Evolutionary conservation across 2,797 vertebrate genomes (phyloP).

Genomic region (Scolopax bukidnonensis): DNA sequence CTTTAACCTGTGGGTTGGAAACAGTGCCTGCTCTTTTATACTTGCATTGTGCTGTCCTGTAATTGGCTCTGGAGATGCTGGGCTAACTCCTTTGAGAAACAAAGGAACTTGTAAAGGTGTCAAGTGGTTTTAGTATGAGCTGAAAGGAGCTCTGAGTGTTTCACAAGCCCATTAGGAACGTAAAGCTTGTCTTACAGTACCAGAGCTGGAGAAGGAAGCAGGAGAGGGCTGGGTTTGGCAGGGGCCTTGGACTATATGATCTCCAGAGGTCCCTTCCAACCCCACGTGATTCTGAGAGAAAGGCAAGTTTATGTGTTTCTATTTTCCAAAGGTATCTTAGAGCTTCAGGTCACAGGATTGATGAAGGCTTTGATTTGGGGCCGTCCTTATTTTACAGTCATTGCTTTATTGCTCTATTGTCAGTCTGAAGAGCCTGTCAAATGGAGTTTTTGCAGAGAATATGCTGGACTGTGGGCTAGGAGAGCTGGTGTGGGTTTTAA

Average conservation of each 20-base stretch:
- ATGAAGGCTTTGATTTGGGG: not conserved
- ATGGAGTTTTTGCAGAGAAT: rapidly evolving
- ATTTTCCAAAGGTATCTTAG: not conserved
- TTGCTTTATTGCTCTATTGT: not conserved
- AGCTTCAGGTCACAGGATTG: not conserved
- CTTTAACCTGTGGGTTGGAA: not conserved
- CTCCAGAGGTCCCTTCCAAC: no score
- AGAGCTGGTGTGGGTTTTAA: not conserved
- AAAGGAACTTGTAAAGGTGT: conserved; percentile 15
- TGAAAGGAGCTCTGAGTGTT: conserved; percentile 28
- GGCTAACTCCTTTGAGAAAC: not conserved
- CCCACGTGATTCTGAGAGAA: not conserved
- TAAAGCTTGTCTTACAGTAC: not conserved
- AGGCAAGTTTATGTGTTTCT: not conserved
- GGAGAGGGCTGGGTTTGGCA: not conserved
- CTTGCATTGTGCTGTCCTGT: not conserved
- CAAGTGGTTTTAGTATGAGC: not conserved
- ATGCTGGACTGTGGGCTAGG: not conserved
- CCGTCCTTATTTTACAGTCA: not conserved
- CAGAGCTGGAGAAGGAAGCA: not conserved
- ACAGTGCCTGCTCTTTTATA: not conserved
- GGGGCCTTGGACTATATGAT: no score
- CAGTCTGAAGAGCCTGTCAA: not conserved
- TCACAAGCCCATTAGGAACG: not conserved
- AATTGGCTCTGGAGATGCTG: not conserved